phyloP scores from a whole-genome alignment of 2,888 invertebrate genomes.

The Diadegma fenestrale region DNA sequence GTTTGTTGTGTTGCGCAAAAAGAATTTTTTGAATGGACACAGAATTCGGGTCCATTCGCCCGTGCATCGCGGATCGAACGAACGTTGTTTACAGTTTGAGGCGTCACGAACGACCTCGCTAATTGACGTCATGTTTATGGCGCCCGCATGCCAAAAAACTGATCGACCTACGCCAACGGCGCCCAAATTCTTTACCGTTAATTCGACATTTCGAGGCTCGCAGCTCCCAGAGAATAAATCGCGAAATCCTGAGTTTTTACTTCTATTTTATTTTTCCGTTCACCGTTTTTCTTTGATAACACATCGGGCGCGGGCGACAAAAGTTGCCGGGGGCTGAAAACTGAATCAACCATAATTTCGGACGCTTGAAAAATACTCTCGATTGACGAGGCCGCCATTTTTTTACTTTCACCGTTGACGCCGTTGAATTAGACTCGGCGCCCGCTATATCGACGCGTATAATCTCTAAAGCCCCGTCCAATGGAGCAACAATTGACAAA shows the following conservation, averaged over 20 bases:
- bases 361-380: not conserved
- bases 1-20: not conserved
- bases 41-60: not conserved
- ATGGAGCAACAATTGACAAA: not conserved
- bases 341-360: not conserved
- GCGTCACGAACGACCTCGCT: conserved; percentile 3
- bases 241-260: not conserved
- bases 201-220: not conserved
- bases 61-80: not conserved
- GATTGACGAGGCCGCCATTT: conserved; percentile 2
- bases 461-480: not conserved
- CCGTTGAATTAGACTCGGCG: conserved; percentile 11
- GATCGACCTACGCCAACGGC: conserved; percentile 11
- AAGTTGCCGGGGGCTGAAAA: not conserved
- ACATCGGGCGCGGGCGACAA: not conserved
- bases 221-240: not conserved
- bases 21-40: not conserved
- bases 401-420: conserved; percentile 69
- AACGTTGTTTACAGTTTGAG: conserved; percentile 13
- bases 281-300: not conserved
- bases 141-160: not conserved
- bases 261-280: not conserved
- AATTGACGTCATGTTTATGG: conserved; percentile 20
- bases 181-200: not conserved
- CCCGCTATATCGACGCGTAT: conserved; percentile 21